Conservation (phyloP, 2,888 invertebrate species). For the Lysandra coridon region DNA sequence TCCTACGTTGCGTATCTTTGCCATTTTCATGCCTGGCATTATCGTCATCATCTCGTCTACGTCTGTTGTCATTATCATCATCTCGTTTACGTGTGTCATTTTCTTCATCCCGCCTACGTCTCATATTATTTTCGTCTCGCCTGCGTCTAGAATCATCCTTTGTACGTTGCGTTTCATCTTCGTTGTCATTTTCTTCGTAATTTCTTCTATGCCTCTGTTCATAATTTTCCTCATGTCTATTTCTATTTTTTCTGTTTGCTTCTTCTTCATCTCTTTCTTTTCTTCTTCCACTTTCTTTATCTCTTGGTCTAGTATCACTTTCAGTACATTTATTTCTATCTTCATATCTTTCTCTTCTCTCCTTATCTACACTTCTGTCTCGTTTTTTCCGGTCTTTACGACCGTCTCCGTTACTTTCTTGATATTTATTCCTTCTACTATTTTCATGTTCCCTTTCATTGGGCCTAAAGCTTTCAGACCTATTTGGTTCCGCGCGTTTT, state of each 20-base stretch:
- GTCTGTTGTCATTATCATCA: conserved; percentile 39
- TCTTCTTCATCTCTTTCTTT: conserved; percentile 34
- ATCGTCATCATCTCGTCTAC: conserved; percentile 35
- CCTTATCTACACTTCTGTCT: conserved; percentile 24
- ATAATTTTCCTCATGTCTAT: conserved; percentile 34
- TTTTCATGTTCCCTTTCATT: conserved; percentile 40
- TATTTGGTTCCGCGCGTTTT: conserved; percentile 51
- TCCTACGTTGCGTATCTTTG: conserved; percentile 35
- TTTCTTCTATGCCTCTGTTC: conserved; percentile 27
- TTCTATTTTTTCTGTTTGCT: conserved; percentile 33
- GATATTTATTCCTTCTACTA: conserved; percentile 37
- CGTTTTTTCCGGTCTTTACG: conserved; percentile 35
- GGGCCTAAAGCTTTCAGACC: conserved; percentile 48
- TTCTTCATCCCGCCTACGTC: background rate
- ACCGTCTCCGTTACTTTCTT: conserved; percentile 35
- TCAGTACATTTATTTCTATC: conserved; percentile 27
- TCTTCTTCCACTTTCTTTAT: conserved; percentile 34
- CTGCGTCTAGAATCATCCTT: background rate
- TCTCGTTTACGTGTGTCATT: background rate
- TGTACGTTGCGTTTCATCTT: no score
- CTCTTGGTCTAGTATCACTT: conserved; percentile 34
- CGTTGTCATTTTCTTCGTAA: background rate
- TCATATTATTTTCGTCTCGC: no score
- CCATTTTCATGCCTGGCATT: conserved; percentile 36
- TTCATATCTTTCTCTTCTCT: conserved; percentile 29